A percentile compares a stretch with the other conserved stretches of the same genome.
These are phyloP conservation scores for Paracanthobrama guichenoti DNA, from an alignment of 2,113 vertebrate genomes.

Conservation along the genomic window DNA sequence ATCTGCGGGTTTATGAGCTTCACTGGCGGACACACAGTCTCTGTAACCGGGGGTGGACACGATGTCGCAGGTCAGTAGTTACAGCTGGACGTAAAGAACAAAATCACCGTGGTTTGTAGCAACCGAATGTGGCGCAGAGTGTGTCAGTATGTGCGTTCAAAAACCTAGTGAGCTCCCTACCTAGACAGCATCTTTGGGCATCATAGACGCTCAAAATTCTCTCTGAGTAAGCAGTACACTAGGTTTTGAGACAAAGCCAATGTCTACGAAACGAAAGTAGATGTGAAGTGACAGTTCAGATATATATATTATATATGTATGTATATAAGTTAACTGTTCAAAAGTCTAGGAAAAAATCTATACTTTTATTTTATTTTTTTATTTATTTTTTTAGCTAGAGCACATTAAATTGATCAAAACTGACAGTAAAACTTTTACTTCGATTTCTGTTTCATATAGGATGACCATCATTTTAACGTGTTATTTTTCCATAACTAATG, in stretches of 20 bases:
- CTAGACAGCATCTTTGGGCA: not conserved
- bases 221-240: not conserved
- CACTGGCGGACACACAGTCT: not conserved
- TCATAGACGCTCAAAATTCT: not conserved
- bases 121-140: too few relatives aligned
- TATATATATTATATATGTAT: too few relatives aligned
- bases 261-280: not conserved
- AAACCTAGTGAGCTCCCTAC: not conserved
- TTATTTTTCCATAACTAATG: too few relatives aligned
- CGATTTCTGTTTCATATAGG: too few relatives aligned
- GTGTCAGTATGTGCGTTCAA: not conserved
- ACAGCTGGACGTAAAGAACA: too few relatives aligned
- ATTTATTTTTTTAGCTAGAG: too few relatives aligned
- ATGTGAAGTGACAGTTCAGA: not conserved
- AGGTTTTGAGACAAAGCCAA: not conserved
- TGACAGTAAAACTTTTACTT: too few relatives aligned
- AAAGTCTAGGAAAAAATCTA: too few relatives aligned
- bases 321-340: too few relatives aligned
- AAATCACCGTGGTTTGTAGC: not conserved
- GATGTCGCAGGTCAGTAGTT: conserved; percentile 31
- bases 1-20: not conserved
- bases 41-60: not conserved
- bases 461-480: too few relatives aligned
- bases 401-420: too few relatives aligned
- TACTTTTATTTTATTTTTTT: too few relatives aligned